Evolutionary conservation across 2,888 invertebrate genomes (phyloP), one percentile per base, ranked within the genome.

Genomic region (Cheilosia scutellata): DNA sequence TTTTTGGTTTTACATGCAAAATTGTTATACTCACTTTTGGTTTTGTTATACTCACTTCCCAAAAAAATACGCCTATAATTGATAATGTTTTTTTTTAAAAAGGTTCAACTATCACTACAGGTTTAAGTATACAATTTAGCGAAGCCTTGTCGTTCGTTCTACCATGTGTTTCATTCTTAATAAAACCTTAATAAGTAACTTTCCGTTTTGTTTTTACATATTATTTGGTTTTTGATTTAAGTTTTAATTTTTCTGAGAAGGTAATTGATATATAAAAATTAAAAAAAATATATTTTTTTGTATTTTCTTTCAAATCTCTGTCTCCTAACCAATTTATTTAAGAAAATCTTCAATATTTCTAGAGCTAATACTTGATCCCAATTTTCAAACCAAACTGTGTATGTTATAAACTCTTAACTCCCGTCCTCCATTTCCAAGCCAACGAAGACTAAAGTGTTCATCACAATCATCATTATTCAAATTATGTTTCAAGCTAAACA

Each of bases 341-440:
- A 66, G 62, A 72, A 57, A 66, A 68, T 57, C 37, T 74, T 68
- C 62, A 66, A 82, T 60, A 27, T 51, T 44, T 66, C 62, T 68
- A 74, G 66, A 68, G 53, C 42, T 68, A 60, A 51, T 40, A 71
- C 65, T 44, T 37, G 25, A 77, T 62, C 47, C 66, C 51, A 65
- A 51, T 44, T 60, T 51, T 77, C 49, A 51, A 9, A 37, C 51
- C 42, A 42, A 70, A 25, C 47, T 72, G 40, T 57, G 44, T 65
- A 58, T 49, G 40, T 75, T 75, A 47, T 11, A 42, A 51, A 60
- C 9, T 71, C 47, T 75, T 51, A 27, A 31, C 13, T 42, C 62
- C 74, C 51, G 27, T 74, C 79, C 53, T 57, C 37, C 76, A 82
- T 66, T 82, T 82, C 71, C 82, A 77, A 53, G 58, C 37, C 70